Evolutionary conservation across 2,888 invertebrate species (phyloP), one percentile per base, ranked within the genome.

Genomic region (Euzetes globulus): DNA sequence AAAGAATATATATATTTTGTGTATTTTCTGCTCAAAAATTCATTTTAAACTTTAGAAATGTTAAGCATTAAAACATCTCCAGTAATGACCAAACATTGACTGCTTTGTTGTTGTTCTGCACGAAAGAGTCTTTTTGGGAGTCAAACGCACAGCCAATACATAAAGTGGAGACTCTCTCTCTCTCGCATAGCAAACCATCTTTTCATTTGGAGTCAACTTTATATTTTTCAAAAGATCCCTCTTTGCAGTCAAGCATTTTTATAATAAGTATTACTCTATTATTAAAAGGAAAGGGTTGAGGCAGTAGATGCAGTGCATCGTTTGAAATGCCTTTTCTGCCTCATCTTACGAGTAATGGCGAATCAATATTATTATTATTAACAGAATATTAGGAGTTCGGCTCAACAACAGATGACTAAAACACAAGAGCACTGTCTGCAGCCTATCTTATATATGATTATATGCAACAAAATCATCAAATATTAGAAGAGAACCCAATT

Each of bases 311-410:
- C 29, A 70, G 37, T 19, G 37, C 33, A 63, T 25, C 3, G 22
- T 55, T 19, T n/a, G 58, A 5, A 15, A 29, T 58, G 58, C 22
- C 41, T 37, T n/a, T 29, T 65, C 65, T 65, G 65, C 65, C 33
- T 65, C 65, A 65, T 65, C 65, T 58, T 58, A 65, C 41, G 17
- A 41, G 19, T 45, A 70, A 70, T 70, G 47, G 70, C 47, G 47
- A 70, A 70, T 70, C 70, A 70, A 70, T 70, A 70, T 70, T 70
- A 70, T 70, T 47, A 70, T 41, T 70, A 70, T 68, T 68, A 68
- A 70, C 47, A 70, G 15, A 22, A 70, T 47, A 70, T 70, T 70
- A 45, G 22, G 22, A 3, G 25, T 70, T 70, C 6, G 25, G 25
- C 41, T 19, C 19, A 65, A 22, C 41, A 22, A 22, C 9, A 41